phyloP scores from a whole-genome alignment of 1,140 invertebrate species.

The Oppia nitens region DNA sequence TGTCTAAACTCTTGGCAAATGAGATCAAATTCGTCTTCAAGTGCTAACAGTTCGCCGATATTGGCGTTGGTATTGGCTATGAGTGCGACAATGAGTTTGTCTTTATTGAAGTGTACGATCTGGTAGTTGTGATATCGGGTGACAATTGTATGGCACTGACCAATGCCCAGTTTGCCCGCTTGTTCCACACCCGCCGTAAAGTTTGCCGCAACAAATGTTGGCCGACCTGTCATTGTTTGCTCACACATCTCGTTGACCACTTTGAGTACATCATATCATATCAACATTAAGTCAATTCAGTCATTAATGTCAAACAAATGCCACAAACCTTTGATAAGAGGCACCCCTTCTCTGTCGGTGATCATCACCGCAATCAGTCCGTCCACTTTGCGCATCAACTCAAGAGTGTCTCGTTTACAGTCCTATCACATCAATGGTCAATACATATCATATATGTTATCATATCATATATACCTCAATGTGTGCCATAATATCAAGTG shows the following conservation, averaged over 20 bases:
- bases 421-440: not conserved
- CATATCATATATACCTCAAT: not conserved
- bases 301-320: not conserved
- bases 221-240: not conserved
- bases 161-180: constrained; percentile 12
- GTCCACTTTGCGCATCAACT: constrained; percentile 8
- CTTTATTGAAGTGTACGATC: constrained; percentile 16
- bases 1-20: constrained; percentile 8
- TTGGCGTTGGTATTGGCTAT: constrained; percentile 11
- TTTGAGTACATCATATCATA: not conserved
- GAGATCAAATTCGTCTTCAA: constrained; percentile 14
- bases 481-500: too few species aligned
- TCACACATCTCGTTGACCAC: not conserved
- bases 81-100: constrained; percentile 12
- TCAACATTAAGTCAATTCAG: not conserved
- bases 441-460: not conserved
- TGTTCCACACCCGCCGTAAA: constrained; percentile 12
- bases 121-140: constrained; percentile 17
- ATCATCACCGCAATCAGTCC: constrained; percentile 18
- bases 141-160: constrained; percentile 10
- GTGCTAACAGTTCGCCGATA: constrained; percentile 13
- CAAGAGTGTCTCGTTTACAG: constrained; percentile 7
- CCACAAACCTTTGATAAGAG: constrained; percentile 15
- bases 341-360: constrained; percentile 17
- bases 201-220: constrained; percentile 1